Evolutionary conservation across 2,113 vertebrate genomes (phyloP).

Genomic region (Hippocampus abdominalis): DNA sequence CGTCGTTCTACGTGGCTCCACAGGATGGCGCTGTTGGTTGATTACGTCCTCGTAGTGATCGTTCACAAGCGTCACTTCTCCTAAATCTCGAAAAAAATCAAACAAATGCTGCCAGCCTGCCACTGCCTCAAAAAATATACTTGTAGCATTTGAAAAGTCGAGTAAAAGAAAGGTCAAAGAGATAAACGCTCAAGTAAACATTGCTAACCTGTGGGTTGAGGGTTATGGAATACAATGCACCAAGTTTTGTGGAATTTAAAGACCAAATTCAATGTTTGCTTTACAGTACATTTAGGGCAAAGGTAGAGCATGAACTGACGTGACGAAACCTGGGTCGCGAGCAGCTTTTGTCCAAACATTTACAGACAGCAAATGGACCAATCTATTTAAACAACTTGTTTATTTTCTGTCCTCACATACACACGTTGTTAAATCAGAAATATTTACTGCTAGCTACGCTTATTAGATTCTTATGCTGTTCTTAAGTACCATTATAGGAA

Average conservation of each 20-base stretch:
- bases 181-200: background rate
- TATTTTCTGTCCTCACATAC: no score
- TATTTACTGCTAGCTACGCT: no score
- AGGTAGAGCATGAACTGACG: background rate
- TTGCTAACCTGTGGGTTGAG: background rate
- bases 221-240: no score
- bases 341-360: background rate
- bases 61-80: background rate
- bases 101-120: background rate
- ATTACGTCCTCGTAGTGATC: background rate
- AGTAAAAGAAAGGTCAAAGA: background rate
- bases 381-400: no score
- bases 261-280: conserved; percentile 2
- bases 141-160: background rate
- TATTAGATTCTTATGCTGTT: no score
- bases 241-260: background rate
- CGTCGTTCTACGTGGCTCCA: conserved; percentile 14
- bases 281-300: background rate
- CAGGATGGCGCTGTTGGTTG: conserved; percentile 46
- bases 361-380: background rate
- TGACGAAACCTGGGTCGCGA: background rate
- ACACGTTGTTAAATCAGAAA: no score
- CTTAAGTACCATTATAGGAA: no score
- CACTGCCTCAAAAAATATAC: background rate
- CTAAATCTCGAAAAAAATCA: background rate